Percentiles rank a stretch among this genome's conserved stretches.
These are phyloP conservation scores for Pyrocoelia pectoralis DNA, from an alignment of 2,888 invertebrate genomes.

Conservation along the genomic window DNA sequence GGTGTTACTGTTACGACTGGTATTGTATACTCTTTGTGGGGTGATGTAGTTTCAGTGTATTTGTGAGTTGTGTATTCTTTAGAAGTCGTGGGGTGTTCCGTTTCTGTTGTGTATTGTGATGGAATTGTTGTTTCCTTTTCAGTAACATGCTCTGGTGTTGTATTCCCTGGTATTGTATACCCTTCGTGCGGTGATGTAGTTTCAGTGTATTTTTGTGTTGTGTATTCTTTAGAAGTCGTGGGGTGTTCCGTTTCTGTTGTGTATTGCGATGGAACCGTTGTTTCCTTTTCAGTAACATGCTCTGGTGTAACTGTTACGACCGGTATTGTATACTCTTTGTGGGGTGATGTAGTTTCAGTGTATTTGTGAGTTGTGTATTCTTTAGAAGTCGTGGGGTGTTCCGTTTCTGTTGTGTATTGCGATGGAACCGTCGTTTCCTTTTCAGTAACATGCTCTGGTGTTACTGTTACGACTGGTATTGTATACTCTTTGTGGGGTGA, in stretches of 20 bases:
- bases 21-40: not conserved
- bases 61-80: not conserved
- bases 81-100: not conserved
- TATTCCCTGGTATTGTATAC: not conserved
- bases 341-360: not conserved
- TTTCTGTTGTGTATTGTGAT: not conserved
- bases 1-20: not conserved
- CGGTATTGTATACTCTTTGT: not conserved
- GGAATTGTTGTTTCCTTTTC: not conserved
- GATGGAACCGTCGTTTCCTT: not conserved
- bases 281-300: not conserved
- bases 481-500: not conserved
- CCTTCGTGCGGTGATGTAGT: no score
- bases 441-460: not conserved
- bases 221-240: not conserved
- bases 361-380: not conserved
- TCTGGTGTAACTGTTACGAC: not conserved
- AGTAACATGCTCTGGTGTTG: not conserved
- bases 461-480: not conserved
- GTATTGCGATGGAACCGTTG: not conserved
- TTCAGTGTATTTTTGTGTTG: not conserved
- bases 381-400: not conserved
- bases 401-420: not conserved
- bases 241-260: not conserved
- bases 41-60: slow-evolving; percentile 5